A percentile compares a stretch with the other conserved stretches of the same genome.
Conservation (phyloP, 2,888 invertebrate species). For the Steinernema hermaphroditum region DNA sequence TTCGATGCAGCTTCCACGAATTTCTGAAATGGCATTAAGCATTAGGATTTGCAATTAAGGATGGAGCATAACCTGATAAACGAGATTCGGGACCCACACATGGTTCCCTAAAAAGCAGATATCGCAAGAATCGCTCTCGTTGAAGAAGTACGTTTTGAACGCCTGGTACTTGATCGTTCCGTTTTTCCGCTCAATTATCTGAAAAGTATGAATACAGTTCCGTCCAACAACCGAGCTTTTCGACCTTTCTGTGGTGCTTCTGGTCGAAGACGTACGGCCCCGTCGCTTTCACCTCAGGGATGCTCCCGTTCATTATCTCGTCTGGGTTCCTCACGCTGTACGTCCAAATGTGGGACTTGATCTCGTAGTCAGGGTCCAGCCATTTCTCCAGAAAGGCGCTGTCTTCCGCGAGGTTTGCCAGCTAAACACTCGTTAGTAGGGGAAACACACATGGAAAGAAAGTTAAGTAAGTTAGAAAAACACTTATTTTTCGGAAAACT, state of each 20-base stretch:
- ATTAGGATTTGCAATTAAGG: background rate
- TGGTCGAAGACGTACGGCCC: slow-evolving; percentile 66
- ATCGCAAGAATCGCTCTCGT: slow-evolving; percentile 59
- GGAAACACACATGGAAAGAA: too few relatives aligned
- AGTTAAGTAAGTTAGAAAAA: too few relatives aligned
- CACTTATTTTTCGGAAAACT: too few relatives aligned
- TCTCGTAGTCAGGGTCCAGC: slow-evolving; percentile 58
- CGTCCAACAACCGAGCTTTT: too few relatives aligned
- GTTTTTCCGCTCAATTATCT: slow-evolving; percentile 54
- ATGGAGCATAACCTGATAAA: slow-evolving; percentile 59
- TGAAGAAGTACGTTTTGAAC: slow-evolving; percentile 51
- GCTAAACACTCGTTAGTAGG: slow-evolving; percentile 52
- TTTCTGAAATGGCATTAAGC: slow-evolving; percentile 46
- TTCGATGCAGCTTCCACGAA: slow-evolving; percentile 65
- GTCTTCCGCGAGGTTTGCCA: slow-evolving; percentile 52
- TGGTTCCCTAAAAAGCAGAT: slow-evolving; percentile 63
- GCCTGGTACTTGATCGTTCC: slow-evolving; percentile 57
- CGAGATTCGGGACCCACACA: slow-evolving; percentile 61
- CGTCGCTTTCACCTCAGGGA: slow-evolving; percentile 54
- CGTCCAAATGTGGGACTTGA: slow-evolving; percentile 57
- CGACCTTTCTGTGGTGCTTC: slow-evolving; percentile 56
- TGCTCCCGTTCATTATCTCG: slow-evolving; percentile 60
- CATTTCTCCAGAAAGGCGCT: slow-evolving; percentile 57
- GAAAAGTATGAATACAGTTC: slow-evolving; percentile 27
- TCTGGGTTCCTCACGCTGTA: slow-evolving; percentile 65